Conservation (phyloP, 2,888 invertebrate species). For the Lycia hirtaria region DNA sequence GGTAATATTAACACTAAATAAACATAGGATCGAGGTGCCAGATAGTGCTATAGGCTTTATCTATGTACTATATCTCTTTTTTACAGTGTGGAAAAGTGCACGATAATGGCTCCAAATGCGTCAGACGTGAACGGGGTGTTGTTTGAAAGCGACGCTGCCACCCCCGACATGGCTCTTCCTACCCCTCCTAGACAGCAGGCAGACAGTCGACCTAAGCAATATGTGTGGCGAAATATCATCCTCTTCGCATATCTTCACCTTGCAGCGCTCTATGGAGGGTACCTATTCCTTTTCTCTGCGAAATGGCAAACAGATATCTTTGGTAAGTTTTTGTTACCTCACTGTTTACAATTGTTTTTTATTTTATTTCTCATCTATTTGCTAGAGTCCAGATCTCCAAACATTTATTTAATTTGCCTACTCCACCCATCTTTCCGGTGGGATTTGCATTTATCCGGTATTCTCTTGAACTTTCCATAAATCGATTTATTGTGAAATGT, state of each 20-base stretch:
- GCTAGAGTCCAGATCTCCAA: no score
- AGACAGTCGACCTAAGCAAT: conserved; percentile 82
- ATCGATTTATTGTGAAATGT: not conserved
- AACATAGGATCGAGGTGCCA: conserved; percentile 22
- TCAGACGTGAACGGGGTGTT: conserved; percentile 76
- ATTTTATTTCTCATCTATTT: not conserved
- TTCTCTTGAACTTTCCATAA: no score
- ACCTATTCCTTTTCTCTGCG: conserved; percentile 90
- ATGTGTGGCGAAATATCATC: conserved; percentile 94
- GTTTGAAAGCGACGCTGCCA: conserved; percentile 78
- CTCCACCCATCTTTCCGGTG: not conserved
- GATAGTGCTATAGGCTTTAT: conserved; percentile 21
- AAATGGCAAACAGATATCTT: conserved; percentile 89
- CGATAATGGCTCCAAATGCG: conserved; percentile 76
- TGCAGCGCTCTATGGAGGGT: conserved; percentile 91
- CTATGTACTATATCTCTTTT: conserved; percentile 34
- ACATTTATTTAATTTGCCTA: no score
- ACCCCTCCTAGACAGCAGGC: conserved; percentile 76
- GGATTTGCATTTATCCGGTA: not conserved
- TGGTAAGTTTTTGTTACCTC: conserved; percentile 83
- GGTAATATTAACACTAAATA: conserved; percentile 39
- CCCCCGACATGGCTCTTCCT: conserved; percentile 73
- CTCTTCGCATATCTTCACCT: conserved; percentile 91
- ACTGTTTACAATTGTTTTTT: not conserved
- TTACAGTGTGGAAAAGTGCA: conserved; percentile 45